These are phyloP conservation scores for Narcine bancroftii DNA, from an alignment of 2,113 vertebrate genomes.

Conservation along the genomic window DNA sequence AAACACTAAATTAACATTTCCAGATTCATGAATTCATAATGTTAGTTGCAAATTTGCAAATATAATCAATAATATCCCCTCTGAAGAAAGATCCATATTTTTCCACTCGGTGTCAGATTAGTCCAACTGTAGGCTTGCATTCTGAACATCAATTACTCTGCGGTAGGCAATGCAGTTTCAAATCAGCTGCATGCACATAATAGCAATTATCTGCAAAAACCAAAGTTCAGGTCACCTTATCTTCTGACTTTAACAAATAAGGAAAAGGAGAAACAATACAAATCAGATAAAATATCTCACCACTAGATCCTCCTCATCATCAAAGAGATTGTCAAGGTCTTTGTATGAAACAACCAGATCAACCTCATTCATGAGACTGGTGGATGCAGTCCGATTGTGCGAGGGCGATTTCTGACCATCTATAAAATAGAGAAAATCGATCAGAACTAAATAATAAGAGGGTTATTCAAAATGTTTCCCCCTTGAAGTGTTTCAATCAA, in stretches of 20 bases:
- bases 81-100: not conserved
- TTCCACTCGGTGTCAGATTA: not conserved
- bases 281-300: conserved; percentile 58
- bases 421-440: conserved; percentile 43
- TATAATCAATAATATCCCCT: not conserved
- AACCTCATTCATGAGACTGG: conserved; percentile 88
- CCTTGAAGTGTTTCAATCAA: too few species aligned
- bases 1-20: not conserved
- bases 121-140: not conserved
- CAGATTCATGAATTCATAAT: not conserved
- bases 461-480: too few species aligned
- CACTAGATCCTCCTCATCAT: conserved; percentile 91
- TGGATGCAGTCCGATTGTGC: conserved; percentile 77
- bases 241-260: not conserved
- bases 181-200: not conserved
- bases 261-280: not conserved
- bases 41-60: not conserved
- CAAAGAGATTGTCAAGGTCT: conserved; percentile 97
- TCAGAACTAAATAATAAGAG: not conserved
- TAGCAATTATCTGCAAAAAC: not conserved
- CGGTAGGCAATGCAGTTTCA: not conserved
- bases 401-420: conserved; percentile 73
- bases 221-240: not conserved
- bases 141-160: not conserved
- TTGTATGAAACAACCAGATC: conserved; percentile 90